Evolutionary conservation across 37 sponge, comb jelly and placozoan species (phyloP).

Genomic region (Trichoplax adhaerens): DNA sequence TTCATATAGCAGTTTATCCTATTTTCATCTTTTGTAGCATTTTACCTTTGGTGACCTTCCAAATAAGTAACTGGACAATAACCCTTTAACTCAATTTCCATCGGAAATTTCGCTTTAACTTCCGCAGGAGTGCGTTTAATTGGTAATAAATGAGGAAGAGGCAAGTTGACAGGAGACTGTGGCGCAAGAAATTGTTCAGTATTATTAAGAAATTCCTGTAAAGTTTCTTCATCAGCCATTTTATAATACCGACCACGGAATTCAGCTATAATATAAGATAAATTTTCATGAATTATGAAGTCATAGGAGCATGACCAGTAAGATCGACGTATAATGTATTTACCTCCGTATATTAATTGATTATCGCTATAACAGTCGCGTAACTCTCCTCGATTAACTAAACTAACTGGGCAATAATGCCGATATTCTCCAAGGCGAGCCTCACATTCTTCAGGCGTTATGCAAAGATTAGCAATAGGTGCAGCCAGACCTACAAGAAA

Average conservation of each 20-base stretch:
- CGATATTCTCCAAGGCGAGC: conserved; percentile 52
- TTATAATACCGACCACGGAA: conserved; percentile 35
- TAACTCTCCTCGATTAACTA: conserved; percentile 42
- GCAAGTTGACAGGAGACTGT: conserved; percentile 31
- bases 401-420: conserved; percentile 83
- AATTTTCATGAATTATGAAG: too few relatives aligned
- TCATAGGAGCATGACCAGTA: too few relatives aligned
- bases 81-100: conserved; percentile 55
- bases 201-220: conserved; percentile 36
- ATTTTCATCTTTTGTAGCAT: not conserved
- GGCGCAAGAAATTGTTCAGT: conserved; percentile 56
- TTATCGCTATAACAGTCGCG: conserved; percentile 52
- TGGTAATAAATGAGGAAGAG: conserved; percentile 35
- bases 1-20: not conserved
- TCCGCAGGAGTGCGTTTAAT: conserved; percentile 32
- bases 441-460: conserved; percentile 62
- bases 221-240: conserved; percentile 30
- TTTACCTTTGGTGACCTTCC: conserved; percentile 54
- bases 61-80: conserved; percentile 88
- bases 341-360: conserved; percentile 42
- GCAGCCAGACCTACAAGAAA: conserved; percentile 55
- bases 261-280: not conserved
- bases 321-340: conserved; percentile 22
- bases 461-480: conserved; percentile 62
- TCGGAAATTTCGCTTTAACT: conserved; percentile 72